Base-by-base conservation (phyloP, 2,113 vertebrate species). In the Cheirogaleus medius region DNA sequence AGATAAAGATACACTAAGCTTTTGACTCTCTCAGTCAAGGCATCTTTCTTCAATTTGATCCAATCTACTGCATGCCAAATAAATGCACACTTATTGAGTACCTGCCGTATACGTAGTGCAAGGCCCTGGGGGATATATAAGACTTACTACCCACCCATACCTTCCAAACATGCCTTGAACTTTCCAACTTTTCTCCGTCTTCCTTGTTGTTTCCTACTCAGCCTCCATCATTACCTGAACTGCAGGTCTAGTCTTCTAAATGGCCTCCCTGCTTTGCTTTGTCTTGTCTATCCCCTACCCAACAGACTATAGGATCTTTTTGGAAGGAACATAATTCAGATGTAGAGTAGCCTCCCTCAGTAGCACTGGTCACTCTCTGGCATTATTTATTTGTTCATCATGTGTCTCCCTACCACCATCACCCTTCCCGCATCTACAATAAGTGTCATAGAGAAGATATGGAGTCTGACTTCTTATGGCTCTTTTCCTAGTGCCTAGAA, bases 1-100 rank as follows among this genome's bases (percentile, higher is more conserved):
- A 89, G 92, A 97, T 97, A 95, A 98, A 90, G 88, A 98, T 94
- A 94, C 42, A 71, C 49, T 97, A 98, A 94, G 78, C 49, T 97
- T 98, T 74, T 66, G 77, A 83, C 64, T 97, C 64, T n/a, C 34
- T 90, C 97, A 96, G 92, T 49, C 90, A 95, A 95, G 63, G 80
- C 90, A 76, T 93, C 95, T 95, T 97, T 97, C 78, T 97, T 87
- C 91, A 11, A 1, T 95, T 80, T 80, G 68, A 92, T 84, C 91
- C 37, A 90, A 37, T 32, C 39, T 11, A 23, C 1, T 15, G 39
- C 8, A 5, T 69, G 60, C 52, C 49, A 80, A 47, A 71, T 80
- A 74, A 74, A 86, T 42, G 15, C 32, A 49, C 15, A 73, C 2
- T 34, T 68, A 74, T 9, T 49, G 54, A 56, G 18, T 32, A 86